Evolutionary conservation across 2,888 invertebrate genomes (phyloP).

Genomic region (Heliconius cydno): DNA sequence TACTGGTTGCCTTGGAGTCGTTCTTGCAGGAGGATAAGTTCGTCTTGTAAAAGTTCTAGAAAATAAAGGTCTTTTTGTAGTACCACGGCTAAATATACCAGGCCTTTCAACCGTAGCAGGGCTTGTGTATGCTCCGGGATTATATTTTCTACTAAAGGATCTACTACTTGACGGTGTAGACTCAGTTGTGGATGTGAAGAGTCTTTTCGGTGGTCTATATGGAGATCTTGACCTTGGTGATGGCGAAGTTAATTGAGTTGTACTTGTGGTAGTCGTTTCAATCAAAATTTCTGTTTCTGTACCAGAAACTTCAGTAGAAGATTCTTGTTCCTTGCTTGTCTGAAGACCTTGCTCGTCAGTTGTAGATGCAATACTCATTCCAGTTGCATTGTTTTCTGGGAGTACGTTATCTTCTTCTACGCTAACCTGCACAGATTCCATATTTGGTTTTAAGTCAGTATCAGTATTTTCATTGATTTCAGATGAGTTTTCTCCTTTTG

Average conservation of each 20-base stretch:
- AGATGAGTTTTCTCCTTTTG: background rate
- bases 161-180: conserved; percentile 67
- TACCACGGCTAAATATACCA: conserved; percentile 60
- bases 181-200: conserved; percentile 76
- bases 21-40: conserved; percentile 72
- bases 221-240: conserved; percentile 67
- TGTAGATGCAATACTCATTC: background rate
- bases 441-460: background rate
- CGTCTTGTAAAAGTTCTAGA: conserved; percentile 69
- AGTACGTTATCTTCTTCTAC: conserved; percentile 26
- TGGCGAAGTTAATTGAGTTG: conserved; percentile 58
- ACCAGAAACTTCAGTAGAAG: conserved; percentile 33
- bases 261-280: conserved; percentile 62
- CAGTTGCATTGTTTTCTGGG: conserved; percentile 15
- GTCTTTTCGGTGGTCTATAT: conserved; percentile 71
- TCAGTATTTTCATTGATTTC: background rate
- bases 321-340: conserved; percentile 2
- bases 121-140: conserved; percentile 76
- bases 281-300: conserved; percentile 38
- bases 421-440: background rate
- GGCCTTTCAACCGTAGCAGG: conserved; percentile 69
- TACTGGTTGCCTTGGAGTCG: conserved; percentile 65
- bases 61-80: conserved; percentile 69
- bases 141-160: conserved; percentile 78
- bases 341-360: background rate